Conservation (phyloP, 2,113 vertebrate genomes). For the Otolemur garnettii region DNA sequence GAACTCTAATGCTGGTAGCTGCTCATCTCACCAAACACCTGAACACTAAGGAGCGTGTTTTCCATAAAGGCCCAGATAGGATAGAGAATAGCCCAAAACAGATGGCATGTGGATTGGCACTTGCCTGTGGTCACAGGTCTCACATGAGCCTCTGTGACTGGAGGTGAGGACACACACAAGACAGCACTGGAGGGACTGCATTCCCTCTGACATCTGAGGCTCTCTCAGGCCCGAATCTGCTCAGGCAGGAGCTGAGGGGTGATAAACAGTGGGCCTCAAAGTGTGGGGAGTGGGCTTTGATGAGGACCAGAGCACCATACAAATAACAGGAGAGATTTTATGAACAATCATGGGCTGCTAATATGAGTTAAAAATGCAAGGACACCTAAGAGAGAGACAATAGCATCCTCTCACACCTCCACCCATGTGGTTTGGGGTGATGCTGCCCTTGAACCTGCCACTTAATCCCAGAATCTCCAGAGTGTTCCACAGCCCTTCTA, state of each 20-base stretch:
- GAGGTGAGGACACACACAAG: not conserved
- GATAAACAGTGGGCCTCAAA: not conserved
- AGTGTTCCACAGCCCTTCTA: not conserved
- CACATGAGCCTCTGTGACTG: not conserved
- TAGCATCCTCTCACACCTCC: not conserved
- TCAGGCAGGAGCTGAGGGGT: not conserved
- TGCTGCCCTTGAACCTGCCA: not conserved
- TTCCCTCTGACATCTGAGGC: not conserved
- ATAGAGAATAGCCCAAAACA: conserved; percentile 2
- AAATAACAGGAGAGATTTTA: conserved; percentile 59
- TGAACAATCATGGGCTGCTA: not conserved
- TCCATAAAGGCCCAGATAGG: not conserved
- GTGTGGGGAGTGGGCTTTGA: not conserved
- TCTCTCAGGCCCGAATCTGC: not conserved
- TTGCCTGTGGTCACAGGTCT: conserved; percentile 13
- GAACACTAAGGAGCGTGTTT: not conserved
- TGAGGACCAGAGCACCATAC: not conserved
- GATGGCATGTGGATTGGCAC: not conserved
- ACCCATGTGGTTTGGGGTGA: not conserved
- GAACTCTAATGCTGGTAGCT: not conserved
- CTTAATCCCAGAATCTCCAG: not conserved
- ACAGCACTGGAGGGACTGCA: not conserved
- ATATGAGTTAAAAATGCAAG: conserved; percentile 43
- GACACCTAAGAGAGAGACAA: not conserved
- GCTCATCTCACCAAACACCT: not conserved